phyloP scores from a whole-genome alignment of 2,888 invertebrate species.

The Byasa hedistus region DNA sequence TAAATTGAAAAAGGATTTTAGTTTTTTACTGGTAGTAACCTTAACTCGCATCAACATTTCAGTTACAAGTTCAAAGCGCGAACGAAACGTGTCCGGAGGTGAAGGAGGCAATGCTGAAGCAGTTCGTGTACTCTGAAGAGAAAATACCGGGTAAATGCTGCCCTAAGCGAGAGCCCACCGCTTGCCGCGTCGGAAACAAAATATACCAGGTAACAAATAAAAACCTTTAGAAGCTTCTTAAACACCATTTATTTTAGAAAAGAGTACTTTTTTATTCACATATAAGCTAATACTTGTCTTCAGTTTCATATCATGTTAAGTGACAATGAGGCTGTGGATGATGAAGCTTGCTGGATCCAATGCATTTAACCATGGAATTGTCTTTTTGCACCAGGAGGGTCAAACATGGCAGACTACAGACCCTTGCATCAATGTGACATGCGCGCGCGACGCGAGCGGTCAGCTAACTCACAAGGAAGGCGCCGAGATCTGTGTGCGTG shows the following conservation, averaged over 20 bases:
- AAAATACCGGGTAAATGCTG: constrained; percentile 77
- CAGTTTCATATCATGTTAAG: too few relatives aligned
- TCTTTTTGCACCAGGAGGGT: constrained; percentile 57
- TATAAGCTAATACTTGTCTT: too few relatives aligned
- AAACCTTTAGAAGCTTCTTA: too few relatives aligned
- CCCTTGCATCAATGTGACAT: constrained; percentile 77
- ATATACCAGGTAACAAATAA: constrained; percentile 58
- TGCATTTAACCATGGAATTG: too few relatives aligned
- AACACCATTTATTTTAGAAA: too few relatives aligned
- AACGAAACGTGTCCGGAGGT: constrained; percentile 73
- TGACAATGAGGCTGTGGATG: too few relatives aligned
- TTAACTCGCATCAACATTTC: constrained; percentile 47
- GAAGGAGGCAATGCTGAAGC: constrained; percentile 52
- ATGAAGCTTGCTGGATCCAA: too few relatives aligned
- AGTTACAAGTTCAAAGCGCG: constrained; percentile 67
- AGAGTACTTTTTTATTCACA: too few relatives aligned
- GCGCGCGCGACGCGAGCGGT: constrained; percentile 61
- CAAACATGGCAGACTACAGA: constrained; percentile 76
- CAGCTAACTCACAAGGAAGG: constrained; percentile 61
- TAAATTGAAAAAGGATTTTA: too few relatives aligned
- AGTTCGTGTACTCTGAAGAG: constrained; percentile 71
- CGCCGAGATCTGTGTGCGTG: constrained; percentile 61
- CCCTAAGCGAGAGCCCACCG: constrained; percentile 65
- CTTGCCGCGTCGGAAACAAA: constrained; percentile 73
- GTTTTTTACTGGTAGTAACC: too few relatives aligned